Conservation (phyloP, 2,113 vertebrate species). For the Oncorhynchus keta region DNA sequence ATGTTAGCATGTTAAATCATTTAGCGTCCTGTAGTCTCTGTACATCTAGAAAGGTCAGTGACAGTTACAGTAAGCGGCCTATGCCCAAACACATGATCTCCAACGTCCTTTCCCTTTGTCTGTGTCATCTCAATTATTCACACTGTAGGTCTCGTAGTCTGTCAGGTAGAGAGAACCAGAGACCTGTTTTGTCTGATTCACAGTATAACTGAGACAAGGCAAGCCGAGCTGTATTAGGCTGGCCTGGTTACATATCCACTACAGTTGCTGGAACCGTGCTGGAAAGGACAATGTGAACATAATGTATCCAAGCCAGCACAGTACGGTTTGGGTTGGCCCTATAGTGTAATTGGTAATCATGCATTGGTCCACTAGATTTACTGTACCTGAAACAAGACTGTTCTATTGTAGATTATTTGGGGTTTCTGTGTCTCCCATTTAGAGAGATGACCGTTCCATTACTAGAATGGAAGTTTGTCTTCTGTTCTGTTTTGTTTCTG, state of each 20-base stretch:
- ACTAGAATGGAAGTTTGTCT: constrained; percentile 78
- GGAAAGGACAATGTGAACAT: no score
- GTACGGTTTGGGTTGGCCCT: no score
- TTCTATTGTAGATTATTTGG: constrained; percentile 25
- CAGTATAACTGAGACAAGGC: not conserved
- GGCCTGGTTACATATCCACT: no score
- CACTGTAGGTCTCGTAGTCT: not conserved
- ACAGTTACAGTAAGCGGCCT: constrained; percentile 63
- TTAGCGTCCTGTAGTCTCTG: constrained; percentile 54
- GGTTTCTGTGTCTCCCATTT: constrained; percentile 25
- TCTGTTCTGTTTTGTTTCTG: constrained; percentile 60
- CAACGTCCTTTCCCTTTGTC: constrained; percentile 43
- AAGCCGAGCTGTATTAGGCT: not conserved
- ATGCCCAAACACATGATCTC: constrained; percentile 17
- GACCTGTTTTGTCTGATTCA: not conserved
- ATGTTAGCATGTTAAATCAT: constrained; percentile 66
- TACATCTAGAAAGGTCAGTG: constrained; percentile 50
- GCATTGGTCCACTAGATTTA: constrained; percentile 23
- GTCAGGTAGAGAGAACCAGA: constrained; percentile 15
- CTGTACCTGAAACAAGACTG: constrained; percentile 20
- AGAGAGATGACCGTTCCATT: constrained; percentile 77
- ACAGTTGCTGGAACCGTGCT: no score
- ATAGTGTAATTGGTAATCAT: no score
- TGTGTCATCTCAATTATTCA: constrained; percentile 51
- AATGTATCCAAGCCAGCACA: no score